These are phyloP conservation scores for Prietella phreatophila DNA, from an alignment of 2,113 vertebrate species.

Conservation along the genomic window DNA sequence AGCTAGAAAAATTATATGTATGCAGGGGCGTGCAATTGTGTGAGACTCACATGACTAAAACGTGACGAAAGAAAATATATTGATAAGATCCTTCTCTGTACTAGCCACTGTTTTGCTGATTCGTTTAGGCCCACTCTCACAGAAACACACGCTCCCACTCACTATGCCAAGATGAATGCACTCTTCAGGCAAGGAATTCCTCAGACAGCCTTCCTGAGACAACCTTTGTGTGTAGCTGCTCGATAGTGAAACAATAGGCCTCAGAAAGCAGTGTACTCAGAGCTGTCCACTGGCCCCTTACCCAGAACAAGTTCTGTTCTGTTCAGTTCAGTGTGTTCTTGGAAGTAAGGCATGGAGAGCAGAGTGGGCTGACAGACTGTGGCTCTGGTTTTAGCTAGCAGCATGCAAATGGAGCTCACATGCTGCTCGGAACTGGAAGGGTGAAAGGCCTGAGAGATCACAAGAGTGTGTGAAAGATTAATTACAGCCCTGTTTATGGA, in stretches of 20 bases:
- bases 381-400: background rate
- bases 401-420: background rate
- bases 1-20: background rate
- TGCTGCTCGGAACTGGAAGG: background rate
- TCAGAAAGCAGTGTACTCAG: conserved; percentile 18
- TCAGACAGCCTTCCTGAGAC: conserved; percentile 18
- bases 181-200: conserved; percentile 23
- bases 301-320: conserved; percentile 18
- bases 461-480: background rate
- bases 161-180: conserved; percentile 7
- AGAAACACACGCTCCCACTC: conserved; percentile 20
- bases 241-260: conserved; percentile 28
- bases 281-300: background rate
- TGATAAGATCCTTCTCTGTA: conserved; percentile 11
- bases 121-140: conserved; percentile 17
- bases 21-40: background rate
- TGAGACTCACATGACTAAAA: background rate
- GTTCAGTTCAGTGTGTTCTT: conserved; percentile 24
- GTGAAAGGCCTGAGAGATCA: background rate
- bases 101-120: background rate
- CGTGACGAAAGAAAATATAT: conserved; percentile 15
- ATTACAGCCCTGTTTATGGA: background rate
- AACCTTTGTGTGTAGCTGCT: background rate
- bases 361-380: conserved; percentile 1
- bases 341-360: conserved; percentile 7